phyloP scores from a whole-genome alignment of 2,888 invertebrate species.

The Bhutanitis thaidina region DNA sequence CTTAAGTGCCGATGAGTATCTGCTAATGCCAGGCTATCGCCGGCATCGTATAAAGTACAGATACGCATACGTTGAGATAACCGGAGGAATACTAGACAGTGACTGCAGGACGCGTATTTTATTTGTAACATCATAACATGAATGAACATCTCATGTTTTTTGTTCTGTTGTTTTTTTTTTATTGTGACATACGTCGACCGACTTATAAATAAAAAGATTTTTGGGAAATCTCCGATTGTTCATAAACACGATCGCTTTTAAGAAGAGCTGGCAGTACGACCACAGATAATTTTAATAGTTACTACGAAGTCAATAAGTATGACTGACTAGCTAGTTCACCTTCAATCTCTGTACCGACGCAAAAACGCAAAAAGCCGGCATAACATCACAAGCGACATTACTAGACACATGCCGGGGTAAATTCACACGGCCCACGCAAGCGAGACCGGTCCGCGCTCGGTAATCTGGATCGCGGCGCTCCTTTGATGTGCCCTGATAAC shows the following conservation, averaged over 20 bases:
- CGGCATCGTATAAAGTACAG: constrained; percentile 53
- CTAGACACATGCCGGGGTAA: neutral
- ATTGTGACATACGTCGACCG: neutral
- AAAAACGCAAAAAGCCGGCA: neutral
- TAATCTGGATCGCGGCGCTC: constrained; percentile 11
- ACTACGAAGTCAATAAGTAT: too few relatives aligned
- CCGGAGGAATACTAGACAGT: constrained; percentile 25
- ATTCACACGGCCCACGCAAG: constrained; percentile 14
- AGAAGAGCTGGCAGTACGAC: too few relatives aligned
- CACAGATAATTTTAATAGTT: too few relatives aligned
- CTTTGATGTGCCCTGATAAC: constrained; percentile 17
- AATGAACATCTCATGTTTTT: neutral
- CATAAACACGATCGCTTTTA: too few relatives aligned
- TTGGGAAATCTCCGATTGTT: too few relatives aligned
- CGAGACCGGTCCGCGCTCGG: constrained; percentile 7
- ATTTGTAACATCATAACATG: constrained; percentile 1
- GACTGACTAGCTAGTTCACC: too few relatives aligned
- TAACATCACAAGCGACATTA: neutral
- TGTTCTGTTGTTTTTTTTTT: neutral
- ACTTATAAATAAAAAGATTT: too few relatives aligned
- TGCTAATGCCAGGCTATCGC: constrained; percentile 57
- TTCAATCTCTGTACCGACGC: too few relatives aligned
- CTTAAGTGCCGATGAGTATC: constrained; percentile 71
- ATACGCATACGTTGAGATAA: constrained; percentile 25
- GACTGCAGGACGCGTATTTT: constrained; percentile 12